A percentile compares a stretch with the other conserved stretches of the same genome.
phyloP scores from a whole-genome alignment of 1,140 invertebrate genomes.

The Scaptomyza graminum region DNA sequence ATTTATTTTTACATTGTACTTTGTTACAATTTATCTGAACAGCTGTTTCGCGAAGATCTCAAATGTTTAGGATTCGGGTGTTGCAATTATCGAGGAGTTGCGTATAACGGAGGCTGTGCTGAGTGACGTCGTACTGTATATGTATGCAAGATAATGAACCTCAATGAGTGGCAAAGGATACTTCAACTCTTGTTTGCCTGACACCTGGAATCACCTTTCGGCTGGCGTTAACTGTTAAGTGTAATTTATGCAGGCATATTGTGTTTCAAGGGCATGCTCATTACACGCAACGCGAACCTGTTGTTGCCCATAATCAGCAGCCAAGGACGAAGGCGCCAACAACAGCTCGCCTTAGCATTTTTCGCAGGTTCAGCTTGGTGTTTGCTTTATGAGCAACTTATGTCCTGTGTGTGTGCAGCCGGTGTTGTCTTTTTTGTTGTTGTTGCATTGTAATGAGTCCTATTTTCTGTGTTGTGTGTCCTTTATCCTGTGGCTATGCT shows the following conservation, averaged over 20 bases:
- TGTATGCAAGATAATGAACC: not conserved
- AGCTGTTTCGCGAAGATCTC: too few relatives aligned
- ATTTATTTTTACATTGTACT: too few relatives aligned
- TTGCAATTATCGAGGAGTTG: too few relatives aligned
- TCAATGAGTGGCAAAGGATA: conserved; percentile 6
- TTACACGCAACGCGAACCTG: conserved; percentile 69
- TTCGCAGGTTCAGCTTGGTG: conserved; percentile 49
- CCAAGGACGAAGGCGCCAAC: conserved; percentile 21
- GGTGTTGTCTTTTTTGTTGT: conserved; percentile 3
- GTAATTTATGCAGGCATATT: conserved; percentile 79
- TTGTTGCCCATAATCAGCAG: conserved; percentile 47
- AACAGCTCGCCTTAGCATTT: conserved; percentile 65
- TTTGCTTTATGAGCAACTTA: conserved; percentile 54
- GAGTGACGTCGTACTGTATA: too few relatives aligned
- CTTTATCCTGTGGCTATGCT: conserved; percentile 22
- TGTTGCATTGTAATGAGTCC: conserved; percentile 26
- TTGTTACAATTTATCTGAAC: too few relatives aligned
- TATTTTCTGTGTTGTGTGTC: conserved; percentile 25
- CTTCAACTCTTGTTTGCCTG: conserved; percentile 28
- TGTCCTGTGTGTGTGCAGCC: conserved; percentile 14
- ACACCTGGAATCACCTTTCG: conserved; percentile 36
- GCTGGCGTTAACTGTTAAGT: not conserved
- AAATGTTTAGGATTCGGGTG: too few relatives aligned
- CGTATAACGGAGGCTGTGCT: too few relatives aligned
- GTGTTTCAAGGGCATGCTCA: conserved; percentile 80